These are phyloP conservation scores for Mercenaria mercenaria DNA, from an alignment of 1,140 invertebrate species.

Conservation along the genomic window DNA sequence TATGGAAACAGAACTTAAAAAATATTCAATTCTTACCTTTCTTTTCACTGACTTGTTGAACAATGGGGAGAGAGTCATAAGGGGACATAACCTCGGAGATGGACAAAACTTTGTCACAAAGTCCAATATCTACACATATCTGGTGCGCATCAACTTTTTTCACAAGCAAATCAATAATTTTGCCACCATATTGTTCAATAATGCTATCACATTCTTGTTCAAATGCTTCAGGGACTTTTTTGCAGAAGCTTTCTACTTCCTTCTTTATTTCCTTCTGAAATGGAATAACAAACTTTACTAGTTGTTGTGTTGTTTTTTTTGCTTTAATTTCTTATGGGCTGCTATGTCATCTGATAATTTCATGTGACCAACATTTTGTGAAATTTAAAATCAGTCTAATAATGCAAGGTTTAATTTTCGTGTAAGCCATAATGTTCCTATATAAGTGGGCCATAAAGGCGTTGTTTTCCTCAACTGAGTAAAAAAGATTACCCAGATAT, in stretches of 20 bases:
- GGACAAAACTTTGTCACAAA: slow-evolving; percentile 87
- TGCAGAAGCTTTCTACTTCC: slow-evolving; percentile 90
- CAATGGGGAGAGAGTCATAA: slow-evolving; percentile 29
- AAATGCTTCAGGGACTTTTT: slow-evolving; percentile 90
- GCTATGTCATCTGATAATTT: too few species aligned
- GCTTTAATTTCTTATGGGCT: too few species aligned
- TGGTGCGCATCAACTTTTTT: slow-evolving; percentile 90
- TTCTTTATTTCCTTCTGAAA: slow-evolving; percentile 93
- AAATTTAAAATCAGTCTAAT: too few species aligned
- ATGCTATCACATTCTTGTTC: slow-evolving; percentile 91
- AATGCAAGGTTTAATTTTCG: too few species aligned
- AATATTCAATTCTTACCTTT: not conserved
- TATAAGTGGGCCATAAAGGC: too few species aligned
- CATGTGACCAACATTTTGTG: too few species aligned
- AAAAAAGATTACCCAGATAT: too few species aligned
- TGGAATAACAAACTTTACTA: too few species aligned
- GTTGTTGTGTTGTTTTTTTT: too few species aligned
- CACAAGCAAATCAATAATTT: slow-evolving; percentile 91
- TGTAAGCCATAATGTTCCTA: too few species aligned
- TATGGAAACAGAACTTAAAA: too few species aligned
- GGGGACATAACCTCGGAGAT: slow-evolving; percentile 34
- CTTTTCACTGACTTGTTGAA: not conserved
- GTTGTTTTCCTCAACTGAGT: too few species aligned
- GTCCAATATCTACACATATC: slow-evolving; percentile 90
- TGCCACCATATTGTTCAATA: slow-evolving; percentile 92